A percentile compares a stretch with the other conserved stretches of the same genome.
phyloP scores from a whole-genome alignment of 2,888 invertebrate species.

The Rapana venosa region DNA sequence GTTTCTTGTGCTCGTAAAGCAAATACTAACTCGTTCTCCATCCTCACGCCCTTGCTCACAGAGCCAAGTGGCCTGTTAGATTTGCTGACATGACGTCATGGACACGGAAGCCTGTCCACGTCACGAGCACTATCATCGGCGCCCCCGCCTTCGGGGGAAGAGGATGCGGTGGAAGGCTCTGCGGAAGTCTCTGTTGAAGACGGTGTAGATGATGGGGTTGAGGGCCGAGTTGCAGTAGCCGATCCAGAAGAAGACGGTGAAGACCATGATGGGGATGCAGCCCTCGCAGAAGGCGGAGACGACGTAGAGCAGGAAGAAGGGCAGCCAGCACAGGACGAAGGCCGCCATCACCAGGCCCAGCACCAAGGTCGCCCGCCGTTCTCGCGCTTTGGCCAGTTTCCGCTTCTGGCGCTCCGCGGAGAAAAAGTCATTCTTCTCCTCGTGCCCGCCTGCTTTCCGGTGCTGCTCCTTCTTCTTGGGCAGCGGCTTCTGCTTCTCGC shows the following conservation, averaged over 20 bases:
- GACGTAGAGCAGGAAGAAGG: conserved; percentile 88
- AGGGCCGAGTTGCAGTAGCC: conserved; percentile 98
- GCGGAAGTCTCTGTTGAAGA: conserved; percentile 98
- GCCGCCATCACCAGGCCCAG: conserved; percentile 98
- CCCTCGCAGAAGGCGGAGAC: conserved; percentile 76
- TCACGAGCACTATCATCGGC: conserved; percentile 35
- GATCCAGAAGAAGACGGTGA: conserved; percentile 96
- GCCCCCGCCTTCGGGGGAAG: conserved; percentile 76
- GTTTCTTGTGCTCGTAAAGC: too few relatives aligned
- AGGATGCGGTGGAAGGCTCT: conserved; percentile 96
- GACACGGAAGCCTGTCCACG: not conserved
- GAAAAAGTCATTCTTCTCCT: conserved; percentile 48
- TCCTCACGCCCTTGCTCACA: not conserved
- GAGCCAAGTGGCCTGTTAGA: not conserved
- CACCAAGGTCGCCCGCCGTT: conserved; percentile 96
- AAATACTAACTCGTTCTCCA: not conserved
- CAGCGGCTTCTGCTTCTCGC: conserved; percentile 6
- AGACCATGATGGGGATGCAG: conserved; percentile 79
- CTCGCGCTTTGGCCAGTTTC: conserved; percentile 94
- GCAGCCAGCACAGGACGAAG: conserved; percentile 98
- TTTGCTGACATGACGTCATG: not conserved
- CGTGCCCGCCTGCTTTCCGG: conserved; percentile 23
- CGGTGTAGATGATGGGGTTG: conserved; percentile 95
- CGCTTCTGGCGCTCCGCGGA: conserved; percentile 85
- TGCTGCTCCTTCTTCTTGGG: conserved; percentile 41